These are phyloP conservation scores for Microcebus griseorufus DNA, from an alignment of 2,113 vertebrate species.

Conservation along the genomic window DNA sequence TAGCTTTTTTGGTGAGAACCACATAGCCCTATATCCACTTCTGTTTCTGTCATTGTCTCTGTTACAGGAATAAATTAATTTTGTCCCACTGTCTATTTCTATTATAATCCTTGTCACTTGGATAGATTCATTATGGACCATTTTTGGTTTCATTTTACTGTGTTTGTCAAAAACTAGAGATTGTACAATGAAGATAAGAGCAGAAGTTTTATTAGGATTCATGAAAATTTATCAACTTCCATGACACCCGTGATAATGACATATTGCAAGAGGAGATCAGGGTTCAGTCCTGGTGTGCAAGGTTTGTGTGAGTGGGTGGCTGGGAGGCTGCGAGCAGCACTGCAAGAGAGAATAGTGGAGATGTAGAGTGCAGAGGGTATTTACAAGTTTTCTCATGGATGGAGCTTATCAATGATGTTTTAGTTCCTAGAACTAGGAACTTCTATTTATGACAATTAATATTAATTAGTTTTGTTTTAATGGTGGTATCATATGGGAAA, in stretches of 20 bases:
- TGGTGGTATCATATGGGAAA: not conserved
- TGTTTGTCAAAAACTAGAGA: conserved; percentile 39
- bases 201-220: conserved; percentile 29
- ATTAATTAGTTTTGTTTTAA: not conserved
- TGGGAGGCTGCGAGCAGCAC: no score
- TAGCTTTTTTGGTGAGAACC: not conserved
- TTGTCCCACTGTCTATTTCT: conserved; percentile 4
- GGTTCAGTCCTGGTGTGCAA: not conserved
- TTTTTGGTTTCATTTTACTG: conserved; percentile 12
- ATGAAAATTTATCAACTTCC: conserved; percentile 24
- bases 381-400: not conserved
- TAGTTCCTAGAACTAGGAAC: not conserved
- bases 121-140: conserved; percentile 30
- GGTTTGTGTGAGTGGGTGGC: not conserved
- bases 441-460: not conserved
- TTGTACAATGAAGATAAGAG: conserved; percentile 9
- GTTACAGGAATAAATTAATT: conserved; percentile 23
- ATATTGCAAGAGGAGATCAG: not conserved
- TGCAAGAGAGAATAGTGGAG: not conserved
- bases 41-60: not conserved
- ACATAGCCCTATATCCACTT: not conserved
- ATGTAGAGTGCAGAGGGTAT: accelerated
- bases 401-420: not conserved
- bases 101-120: conserved; percentile 33
- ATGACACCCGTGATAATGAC: not conserved